Evolutionary conservation across 1,140 invertebrate genomes (phyloP).

Genomic region (Aphidius ervi): DNA sequence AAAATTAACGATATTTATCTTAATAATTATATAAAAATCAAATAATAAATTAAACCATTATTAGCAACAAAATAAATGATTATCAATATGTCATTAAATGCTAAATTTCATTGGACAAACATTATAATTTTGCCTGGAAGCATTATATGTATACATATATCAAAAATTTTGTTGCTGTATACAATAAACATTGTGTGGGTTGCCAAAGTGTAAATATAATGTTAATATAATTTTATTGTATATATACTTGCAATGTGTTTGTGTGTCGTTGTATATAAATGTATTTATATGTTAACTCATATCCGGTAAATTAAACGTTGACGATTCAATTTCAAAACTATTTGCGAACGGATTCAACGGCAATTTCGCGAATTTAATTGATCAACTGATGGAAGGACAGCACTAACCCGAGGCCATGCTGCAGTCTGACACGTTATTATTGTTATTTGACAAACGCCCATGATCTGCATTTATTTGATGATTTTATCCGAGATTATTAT

Average conservation of each 20-base stretch:
- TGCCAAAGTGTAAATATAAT: neutral
- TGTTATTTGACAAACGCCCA: too few species aligned
- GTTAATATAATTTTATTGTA: neutral
- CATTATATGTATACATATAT: too few species aligned
- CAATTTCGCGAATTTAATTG: slow-evolving; percentile 19
- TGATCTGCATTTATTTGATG: too few species aligned
- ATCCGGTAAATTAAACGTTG: slow-evolving; percentile 9
- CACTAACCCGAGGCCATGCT: too few species aligned
- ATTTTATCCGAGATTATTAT: too few species aligned
- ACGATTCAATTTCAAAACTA: slow-evolving; percentile 10
- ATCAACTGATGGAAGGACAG: neutral
- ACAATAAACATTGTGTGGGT: too few species aligned
- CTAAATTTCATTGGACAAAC: slow-evolving; percentile 40
- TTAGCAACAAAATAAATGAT: slow-evolving; percentile 12
- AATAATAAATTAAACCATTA: neutral
- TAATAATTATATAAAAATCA: too few species aligned
- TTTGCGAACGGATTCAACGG: slow-evolving; percentile 1
- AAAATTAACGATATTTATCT: too few species aligned
- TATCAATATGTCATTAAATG: slow-evolving; percentile 47
- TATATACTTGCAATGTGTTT: slow-evolving; percentile 1
- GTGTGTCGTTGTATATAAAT: neutral
- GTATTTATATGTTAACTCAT: slow-evolving; percentile 18
- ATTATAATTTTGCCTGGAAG: slow-evolving; percentile 14
- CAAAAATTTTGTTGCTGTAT: too few species aligned
- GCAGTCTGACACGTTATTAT: too few species aligned